Evolutionary conservation across 2,888 invertebrate species (phyloP).

Genomic region (Choristoneura rosaceana): DNA sequence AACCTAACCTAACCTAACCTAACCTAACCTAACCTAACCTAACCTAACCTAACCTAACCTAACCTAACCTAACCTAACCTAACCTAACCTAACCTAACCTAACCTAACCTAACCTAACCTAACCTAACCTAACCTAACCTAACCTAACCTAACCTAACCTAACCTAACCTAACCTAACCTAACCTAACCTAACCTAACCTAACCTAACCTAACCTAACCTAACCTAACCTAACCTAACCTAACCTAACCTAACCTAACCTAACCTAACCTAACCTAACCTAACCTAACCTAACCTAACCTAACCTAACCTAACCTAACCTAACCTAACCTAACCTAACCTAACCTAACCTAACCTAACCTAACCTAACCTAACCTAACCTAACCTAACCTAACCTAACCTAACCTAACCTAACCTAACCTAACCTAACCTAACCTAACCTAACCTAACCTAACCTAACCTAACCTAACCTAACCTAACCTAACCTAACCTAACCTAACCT

Average conservation of each 20-base stretch:
- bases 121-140: constrained; percentile 11
- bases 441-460: constrained; percentile 42
- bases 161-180: constrained; percentile 11
- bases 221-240: constrained; percentile 45
- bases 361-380: constrained; percentile 39
- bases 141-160: constrained; percentile 11
- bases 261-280: too few relatives aligned
- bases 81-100: constrained; percentile 11
- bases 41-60: constrained; percentile 11
- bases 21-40: constrained; percentile 11
- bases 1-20: constrained; percentile 11
- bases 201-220: constrained; percentile 42
- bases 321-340: constrained; percentile 46
- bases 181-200: too few relatives aligned
- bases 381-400: constrained; percentile 36
- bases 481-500: constrained; percentile 29
- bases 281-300: constrained; percentile 45
- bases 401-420: constrained; percentile 33
- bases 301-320: constrained; percentile 44
- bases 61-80: constrained; percentile 11
- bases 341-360: constrained; percentile 44
- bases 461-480: constrained; percentile 28
- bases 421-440: constrained; percentile 43
- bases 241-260: too few relatives aligned
- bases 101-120: constrained; percentile 11